Evolutionary conservation across 2,797 vertebrate genomes (phyloP), one percentile per base, ranked within the genome.

Genomic region (Catharus ustulatus): DNA sequence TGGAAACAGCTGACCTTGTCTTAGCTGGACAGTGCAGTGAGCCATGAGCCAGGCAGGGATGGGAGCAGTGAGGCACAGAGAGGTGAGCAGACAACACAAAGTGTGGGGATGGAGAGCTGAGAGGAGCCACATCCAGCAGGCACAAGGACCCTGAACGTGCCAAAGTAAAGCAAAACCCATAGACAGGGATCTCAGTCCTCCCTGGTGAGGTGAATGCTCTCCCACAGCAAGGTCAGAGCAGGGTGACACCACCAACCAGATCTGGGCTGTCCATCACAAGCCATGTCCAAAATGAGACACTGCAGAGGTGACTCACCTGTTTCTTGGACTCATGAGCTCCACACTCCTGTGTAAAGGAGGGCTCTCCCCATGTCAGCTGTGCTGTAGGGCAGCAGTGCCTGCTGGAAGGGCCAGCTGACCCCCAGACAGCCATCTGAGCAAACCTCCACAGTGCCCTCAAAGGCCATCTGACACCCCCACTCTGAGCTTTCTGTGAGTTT

Each of bases 251-350:
- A 3, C 14, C 2, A 5, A 6, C 24, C 36, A 29, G 5, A 8
- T 36, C 32, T 29, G 27, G 16, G 8, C 5, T 5, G 2, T 36
- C 36, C 26, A 10, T 51, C 9, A 5, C 27, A 46, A 81, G 9
- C n/a, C 1, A 3, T 15, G 27, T 10, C 9, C 18, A 43, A 42
- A 81, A 5, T 0, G 2, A 58, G 4, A 8, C 8, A 3, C 40
- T 68, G 43, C 24, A 61, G 80, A 34, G 9, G 9, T 40, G 26
- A 22, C 42, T 91, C 13, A 45, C 38, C 1, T 4, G 17, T 30
- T 62, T 55, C 57, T 59, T 3, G 3, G 10, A 26, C 13, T 5
- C 8, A 61, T 32, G 36, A 59, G 9, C 26, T 73, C 34, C 45
- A 10, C 10, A 9, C 1, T 23, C 19, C 15, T 29, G 43, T 14